Conservation (phyloP, 1,140 invertebrate species). For the Achatina immaculata region DNA sequence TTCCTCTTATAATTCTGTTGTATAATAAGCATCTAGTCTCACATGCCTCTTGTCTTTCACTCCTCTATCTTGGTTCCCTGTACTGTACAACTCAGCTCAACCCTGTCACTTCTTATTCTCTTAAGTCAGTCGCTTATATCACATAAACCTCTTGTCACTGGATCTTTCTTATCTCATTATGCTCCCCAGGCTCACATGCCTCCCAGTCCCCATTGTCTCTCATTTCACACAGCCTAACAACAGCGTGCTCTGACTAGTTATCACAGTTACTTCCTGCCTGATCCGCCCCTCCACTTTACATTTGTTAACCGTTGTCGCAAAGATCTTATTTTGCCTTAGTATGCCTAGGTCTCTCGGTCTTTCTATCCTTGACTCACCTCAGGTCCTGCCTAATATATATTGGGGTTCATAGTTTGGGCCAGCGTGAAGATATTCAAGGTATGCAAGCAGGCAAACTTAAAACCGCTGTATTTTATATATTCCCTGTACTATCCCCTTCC, state of each 20-base stretch:
- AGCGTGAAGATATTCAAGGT: background rate
- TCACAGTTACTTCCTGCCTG: background rate
- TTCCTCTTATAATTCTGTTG: too few relatives aligned
- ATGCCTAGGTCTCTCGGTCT: background rate
- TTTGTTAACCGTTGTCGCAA: background rate
- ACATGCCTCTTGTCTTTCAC: too few relatives aligned
- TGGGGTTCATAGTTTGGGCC: background rate
- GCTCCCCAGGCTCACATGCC: background rate
- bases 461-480: constrained; percentile 7
- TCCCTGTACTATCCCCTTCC: background rate
- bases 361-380: background rate
- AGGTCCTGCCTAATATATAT: background rate
- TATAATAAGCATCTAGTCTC: too few relatives aligned
- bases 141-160: background rate
- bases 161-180: background rate
- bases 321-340: background rate
- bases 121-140: too few relatives aligned
- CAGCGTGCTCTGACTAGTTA: background rate
- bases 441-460: background rate
- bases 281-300: background rate
- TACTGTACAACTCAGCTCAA: too few relatives aligned
- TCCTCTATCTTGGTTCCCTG: too few relatives aligned
- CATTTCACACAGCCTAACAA: too few relatives aligned
- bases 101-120: too few relatives aligned
- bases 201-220: background rate